These are phyloP conservation scores for Erpornis zantholeuca DNA, from an alignment of 2,113 vertebrate genomes.

Conservation along the genomic window DNA sequence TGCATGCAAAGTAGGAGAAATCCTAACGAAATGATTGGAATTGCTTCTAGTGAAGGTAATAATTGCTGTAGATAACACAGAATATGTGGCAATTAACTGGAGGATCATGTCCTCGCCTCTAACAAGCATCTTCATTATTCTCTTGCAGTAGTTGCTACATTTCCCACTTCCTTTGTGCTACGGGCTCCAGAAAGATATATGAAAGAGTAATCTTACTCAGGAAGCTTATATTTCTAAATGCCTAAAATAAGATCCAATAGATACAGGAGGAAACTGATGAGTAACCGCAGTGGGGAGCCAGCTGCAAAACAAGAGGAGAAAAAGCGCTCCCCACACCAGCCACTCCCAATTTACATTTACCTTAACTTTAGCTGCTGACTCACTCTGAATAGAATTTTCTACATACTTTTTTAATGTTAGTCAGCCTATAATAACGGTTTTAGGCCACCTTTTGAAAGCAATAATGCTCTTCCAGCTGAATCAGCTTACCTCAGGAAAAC, in stretches of 20 bases:
- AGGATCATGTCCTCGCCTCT: not conserved
- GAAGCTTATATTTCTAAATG: not conserved
- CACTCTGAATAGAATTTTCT: not conserved
- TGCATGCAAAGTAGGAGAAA: not conserved
- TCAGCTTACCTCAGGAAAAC: not conserved
- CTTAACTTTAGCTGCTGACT: not conserved
- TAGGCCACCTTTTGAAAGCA: not conserved
- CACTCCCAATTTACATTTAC: not conserved
- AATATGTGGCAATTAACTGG: not conserved
- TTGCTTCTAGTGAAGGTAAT: not conserved
- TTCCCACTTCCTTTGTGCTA: not conserved
- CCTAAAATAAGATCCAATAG: not conserved
- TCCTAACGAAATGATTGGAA: not conserved
- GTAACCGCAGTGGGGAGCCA: not conserved
- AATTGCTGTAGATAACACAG: not conserved
- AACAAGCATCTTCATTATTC: not conserved
- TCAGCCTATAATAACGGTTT: not conserved
- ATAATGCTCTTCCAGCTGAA: not conserved
- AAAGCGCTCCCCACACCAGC: not conserved
- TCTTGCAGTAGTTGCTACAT: not conserved
- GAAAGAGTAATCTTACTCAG: not conserved
- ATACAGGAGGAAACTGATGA: not conserved
- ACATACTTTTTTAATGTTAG: not conserved
- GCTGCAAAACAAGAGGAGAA: not conserved
- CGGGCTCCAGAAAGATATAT: not conserved